Conservation (phyloP, 2,797 vertebrate genomes). For the Valencia hispanica region DNA sequence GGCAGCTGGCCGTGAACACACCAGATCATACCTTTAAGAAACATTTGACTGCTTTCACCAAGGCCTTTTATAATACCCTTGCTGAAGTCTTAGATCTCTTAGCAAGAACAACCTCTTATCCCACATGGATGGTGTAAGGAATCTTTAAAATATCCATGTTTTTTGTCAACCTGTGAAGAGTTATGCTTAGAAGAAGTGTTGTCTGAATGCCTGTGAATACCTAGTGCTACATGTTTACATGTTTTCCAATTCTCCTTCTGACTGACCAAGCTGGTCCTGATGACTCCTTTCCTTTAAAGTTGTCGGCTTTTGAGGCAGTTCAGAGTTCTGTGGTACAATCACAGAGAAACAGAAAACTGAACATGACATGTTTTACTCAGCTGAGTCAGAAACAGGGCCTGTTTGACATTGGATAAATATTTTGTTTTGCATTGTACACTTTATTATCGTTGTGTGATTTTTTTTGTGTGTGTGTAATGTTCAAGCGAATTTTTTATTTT, state of each 20-base stretch:
- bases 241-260: neutral
- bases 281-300: neutral
- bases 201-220: neutral
- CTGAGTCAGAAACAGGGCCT: neutral
- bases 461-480: too few species aligned
- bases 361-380: too few species aligned
- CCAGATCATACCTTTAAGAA: neutral
- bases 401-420: too few species aligned
- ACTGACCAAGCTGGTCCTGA: neutral
- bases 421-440: too few species aligned
- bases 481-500: too few species aligned
- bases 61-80: neutral
- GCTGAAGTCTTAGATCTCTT: neutral
- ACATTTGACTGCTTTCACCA: neutral
- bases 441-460: too few species aligned
- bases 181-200: neutral
- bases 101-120: neutral
- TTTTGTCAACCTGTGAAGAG: neutral
- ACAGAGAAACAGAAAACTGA: too few species aligned
- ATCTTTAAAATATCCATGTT: neutral
- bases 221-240: neutral
- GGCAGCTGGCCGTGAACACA: neutral
- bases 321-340: neutral
- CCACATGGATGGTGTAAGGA: neutral
- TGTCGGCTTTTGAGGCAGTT: neutral